A percentile compares a stretch with the other conserved stretches of the same genome.
Evolutionary conservation across 1,140 invertebrate genomes (phyloP).

Genomic region (Branchinecta lynchi): DNA sequence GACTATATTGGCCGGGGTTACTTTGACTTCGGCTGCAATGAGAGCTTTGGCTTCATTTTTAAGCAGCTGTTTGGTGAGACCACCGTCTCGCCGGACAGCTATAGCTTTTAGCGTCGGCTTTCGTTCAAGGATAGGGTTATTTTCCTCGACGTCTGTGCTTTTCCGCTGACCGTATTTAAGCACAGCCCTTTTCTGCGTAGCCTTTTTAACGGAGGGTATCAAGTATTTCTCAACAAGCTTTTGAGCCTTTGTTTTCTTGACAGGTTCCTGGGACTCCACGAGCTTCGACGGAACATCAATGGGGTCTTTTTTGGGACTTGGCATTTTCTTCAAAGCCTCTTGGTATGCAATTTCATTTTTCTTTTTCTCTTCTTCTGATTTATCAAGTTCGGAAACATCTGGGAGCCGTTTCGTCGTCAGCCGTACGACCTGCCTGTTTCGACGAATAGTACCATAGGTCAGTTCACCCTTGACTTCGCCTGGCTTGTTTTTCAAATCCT

Average conservation of each 20-base stretch:
- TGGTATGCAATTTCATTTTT: conserved; percentile 22
- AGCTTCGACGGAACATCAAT: background rate
- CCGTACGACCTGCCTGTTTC: conserved; percentile 51
- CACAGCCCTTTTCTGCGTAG: conserved; percentile 14
- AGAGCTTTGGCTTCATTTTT: conserved; percentile 2
- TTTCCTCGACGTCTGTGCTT: background rate
- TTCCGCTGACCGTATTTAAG: background rate
- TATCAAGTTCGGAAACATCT: background rate
- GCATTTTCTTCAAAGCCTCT: conserved; percentile 15
- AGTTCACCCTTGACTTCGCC: conserved; percentile 4
- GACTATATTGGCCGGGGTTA: background rate
- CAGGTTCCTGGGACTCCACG: background rate
- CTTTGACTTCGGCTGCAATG: background rate
- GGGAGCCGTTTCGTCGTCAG: conserved; percentile 39
- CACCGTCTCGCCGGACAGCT: background rate
- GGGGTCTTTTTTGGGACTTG: background rate
- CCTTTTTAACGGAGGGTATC: conserved; percentile 24
- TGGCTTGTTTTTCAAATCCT: background rate
- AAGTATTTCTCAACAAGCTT: conserved; percentile 25
- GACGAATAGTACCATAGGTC: conserved; percentile 39
- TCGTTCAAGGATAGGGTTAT: background rate
- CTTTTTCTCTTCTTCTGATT: conserved; percentile 18
- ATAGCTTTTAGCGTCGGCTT: background rate
- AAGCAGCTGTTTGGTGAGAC: background rate
- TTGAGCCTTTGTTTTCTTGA: conserved; percentile 24